Base-by-base conservation (phyloP, 2,113 vertebrate genomes). In the Nycticryphes semicollaris region DNA sequence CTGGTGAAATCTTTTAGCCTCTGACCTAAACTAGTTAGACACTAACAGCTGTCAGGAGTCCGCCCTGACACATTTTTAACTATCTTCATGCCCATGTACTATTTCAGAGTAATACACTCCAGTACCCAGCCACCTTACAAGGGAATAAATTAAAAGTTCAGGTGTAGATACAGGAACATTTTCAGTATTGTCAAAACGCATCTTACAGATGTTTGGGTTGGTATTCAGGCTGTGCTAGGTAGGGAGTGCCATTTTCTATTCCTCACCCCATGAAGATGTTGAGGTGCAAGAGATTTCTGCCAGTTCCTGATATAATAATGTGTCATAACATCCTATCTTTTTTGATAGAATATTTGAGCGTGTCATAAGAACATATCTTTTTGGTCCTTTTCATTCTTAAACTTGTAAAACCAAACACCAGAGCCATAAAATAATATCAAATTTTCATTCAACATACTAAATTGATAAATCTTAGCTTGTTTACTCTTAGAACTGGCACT, bases 31-130 rank as follows among this genome's bases (percentile, higher is more conserved):
- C 31, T 5, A 14, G 19, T 17, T 39, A 33, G 4, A n/a, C 0
- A 2, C 5, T 22, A 66, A 69, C 15, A 47, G 6, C 68, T 48
- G 20, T 24, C 0, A 0, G 13, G 27, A 48, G 9, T 17, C 10
- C 20, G 6, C 1, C 16, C 8, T 27, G 17, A 54, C 35, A 9
- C 1, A 9, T 30, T 80, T 86, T 72, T 37, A 70, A 51, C 41
- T 57, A 1, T 39, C n/a, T n/a, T 89, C 63, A 31, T 35, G 7
- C 35, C 59, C n/a, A 62, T 10, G 31, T 41, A 12, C 10, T 17
- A 4, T 21, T 75, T 82, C 47, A 63, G 19, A 84, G 47, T 5
- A 24, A 62, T 41, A 11, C 10, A 43, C 11, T 37, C 24, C 41
- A 15, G 12, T 15, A 14, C 22, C n/a, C 39, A 28, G 6, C 2